Conservation (phyloP, 2,113 vertebrate genomes). For the Catharus bicknelli region DNA sequence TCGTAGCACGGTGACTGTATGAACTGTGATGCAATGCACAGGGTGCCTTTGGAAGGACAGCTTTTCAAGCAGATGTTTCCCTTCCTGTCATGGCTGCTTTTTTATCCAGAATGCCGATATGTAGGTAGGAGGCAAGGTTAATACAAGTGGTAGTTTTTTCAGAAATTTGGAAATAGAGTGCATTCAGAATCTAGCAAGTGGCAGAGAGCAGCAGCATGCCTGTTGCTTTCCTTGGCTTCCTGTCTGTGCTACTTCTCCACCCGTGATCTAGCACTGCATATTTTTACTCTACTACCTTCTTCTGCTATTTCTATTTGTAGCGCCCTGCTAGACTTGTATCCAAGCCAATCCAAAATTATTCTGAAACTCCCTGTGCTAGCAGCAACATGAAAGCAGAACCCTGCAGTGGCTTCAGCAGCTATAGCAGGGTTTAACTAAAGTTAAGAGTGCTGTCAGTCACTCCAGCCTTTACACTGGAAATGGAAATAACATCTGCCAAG, state of each 20-base stretch:
- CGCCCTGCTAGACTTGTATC: constrained; percentile 56
- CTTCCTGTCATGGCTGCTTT: neutral
- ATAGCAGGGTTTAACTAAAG: neutral
- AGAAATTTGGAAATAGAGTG: neutral
- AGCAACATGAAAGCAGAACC: constrained; percentile 61
- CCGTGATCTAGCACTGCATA: neutral
- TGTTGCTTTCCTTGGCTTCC: neutral
- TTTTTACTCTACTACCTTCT: constrained; percentile 51
- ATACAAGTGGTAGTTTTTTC: neutral
- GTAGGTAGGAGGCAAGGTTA: neutral
- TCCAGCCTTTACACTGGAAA: neutral
- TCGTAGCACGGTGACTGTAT: accelerated
- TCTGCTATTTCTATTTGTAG: constrained; percentile 70
- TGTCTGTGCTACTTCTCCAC: constrained; percentile 9
- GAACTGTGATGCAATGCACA: neutral
- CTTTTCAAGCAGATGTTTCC: neutral
- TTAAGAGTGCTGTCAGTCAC: neutral
- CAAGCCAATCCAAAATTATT: constrained; percentile 53
- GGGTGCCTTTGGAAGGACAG: neutral
- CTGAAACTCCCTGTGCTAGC: constrained; percentile 44
- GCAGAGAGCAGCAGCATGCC: neutral
- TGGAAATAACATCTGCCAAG: neutral
- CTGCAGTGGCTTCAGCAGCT: neutral
- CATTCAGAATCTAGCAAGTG: neutral
- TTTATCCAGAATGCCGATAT: neutral